Evolutionary conservation across 2,797 vertebrate genomes (phyloP), one percentile per base, ranked within the genome.

Genomic region (Gymnothorax javanicus): DNA sequence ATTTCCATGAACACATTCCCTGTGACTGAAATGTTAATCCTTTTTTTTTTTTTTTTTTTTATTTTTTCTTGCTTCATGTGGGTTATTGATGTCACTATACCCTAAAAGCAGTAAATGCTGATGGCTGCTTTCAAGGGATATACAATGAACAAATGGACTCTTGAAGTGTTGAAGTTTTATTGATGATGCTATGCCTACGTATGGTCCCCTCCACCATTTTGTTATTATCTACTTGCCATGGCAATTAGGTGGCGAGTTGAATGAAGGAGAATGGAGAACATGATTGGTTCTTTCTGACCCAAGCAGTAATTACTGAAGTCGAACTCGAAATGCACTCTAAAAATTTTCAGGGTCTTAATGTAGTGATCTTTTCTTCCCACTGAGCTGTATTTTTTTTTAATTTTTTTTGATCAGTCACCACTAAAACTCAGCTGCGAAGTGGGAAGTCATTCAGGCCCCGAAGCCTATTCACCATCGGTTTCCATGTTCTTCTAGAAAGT

Each of bases 1-100:
- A 94, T 95, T 95, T 93, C 91, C 88, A 69, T 89, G 85, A 87
- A 90, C 89, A 95, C 95, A 96, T 96, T 96, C 95, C 94, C 91
- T 89, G 93, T 92, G 90, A 90, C 91, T 93, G 91, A 90, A 92
- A 81, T 82, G 88, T 81, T 81, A 87, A 91, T 89, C 73, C 83
- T 73, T 62, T 67, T 83, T 54, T 82, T 57, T 79, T 86, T 87
- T 88, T 82, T 73, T 62, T 67, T 83, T 54, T 82, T 57, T 79
- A 84, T 87, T 88, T 82, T 25, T 43, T 2, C 69, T 82, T 84
- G 86, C 6, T 86, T 84, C 54, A 71, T 64, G 83, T 89, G 50
- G 86, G 86, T 89, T 88, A 88, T 50, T 89, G 69, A 89, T 62
- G 54, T 75, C 77, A 20, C 85, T 82, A 77, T 87, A 88, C 57